Evolutionary conservation across 2,797 vertebrate genomes (phyloP).

Genomic region (Zenarchopterus dispar): DNA sequence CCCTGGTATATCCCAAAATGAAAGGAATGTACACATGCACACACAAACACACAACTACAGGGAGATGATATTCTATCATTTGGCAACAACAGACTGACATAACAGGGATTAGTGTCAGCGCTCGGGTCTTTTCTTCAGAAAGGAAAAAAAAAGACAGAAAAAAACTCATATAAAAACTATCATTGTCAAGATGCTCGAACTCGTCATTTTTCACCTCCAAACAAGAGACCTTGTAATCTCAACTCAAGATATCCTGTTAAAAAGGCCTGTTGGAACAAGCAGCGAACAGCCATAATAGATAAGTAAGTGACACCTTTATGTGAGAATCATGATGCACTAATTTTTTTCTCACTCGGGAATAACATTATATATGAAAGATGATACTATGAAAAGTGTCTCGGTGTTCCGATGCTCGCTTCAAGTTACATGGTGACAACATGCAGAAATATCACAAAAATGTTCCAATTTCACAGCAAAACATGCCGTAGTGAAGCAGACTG

Average conservation of each 20-base stretch:
- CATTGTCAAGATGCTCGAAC: constrained; percentile 57
- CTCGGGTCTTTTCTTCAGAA: constrained; percentile 32
- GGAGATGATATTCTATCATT: constrained; percentile 75
- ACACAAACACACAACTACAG: constrained; percentile 40
- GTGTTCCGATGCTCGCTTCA: not conserved
- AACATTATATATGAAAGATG: constrained; percentile 22
- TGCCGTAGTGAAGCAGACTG: not conserved
- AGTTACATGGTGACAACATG: not conserved
- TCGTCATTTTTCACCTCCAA: constrained; percentile 63
- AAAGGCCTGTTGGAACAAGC: constrained; percentile 66
- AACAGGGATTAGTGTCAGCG: constrained; percentile 76
- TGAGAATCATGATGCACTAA: constrained; percentile 43
- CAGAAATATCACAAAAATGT: not conserved
- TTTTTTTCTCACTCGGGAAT: constrained; percentile 53
- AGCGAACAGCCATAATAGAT: constrained; percentile 47
- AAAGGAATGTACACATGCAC: constrained; percentile 59
- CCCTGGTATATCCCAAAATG: constrained; percentile 64
- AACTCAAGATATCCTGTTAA: constrained; percentile 61
- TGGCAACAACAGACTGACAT: constrained; percentile 76
- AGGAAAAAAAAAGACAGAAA: constrained; percentile 15
- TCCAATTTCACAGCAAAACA: not conserved
- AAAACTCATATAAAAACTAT: constrained; percentile 67
- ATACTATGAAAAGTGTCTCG: constrained; percentile 14
- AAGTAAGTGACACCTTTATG: constrained; percentile 42
- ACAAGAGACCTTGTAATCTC: constrained; percentile 60